Percentiles rank a stretch among this genome's conserved stretches.
These are phyloP conservation scores for Euphydryas editha DNA, from an alignment of 2,888 invertebrate genomes.

Conservation along the genomic window DNA sequence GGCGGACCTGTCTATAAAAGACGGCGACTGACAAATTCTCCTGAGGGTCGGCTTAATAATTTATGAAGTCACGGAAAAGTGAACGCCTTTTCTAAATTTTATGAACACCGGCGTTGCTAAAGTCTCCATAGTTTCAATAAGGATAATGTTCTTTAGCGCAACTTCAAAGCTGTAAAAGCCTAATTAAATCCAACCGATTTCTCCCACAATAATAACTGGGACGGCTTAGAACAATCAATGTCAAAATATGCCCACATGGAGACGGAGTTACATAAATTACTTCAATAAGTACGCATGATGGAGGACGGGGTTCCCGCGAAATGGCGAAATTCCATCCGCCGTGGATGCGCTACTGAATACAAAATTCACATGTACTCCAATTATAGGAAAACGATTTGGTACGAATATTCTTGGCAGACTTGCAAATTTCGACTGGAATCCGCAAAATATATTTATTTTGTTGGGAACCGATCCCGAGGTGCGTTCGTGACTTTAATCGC, in stretches of 20 bases:
- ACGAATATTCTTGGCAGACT: constrained; percentile 84
- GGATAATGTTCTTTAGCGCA: constrained; percentile 17
- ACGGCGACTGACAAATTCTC: constrained; percentile 63
- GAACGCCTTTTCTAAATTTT: constrained; percentile 42
- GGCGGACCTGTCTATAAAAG: constrained; percentile 66
- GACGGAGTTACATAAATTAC: constrained; percentile 66
- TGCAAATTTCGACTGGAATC: constrained; percentile 82
- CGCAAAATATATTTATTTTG: constrained; percentile 83
- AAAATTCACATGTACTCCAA: constrained; percentile 84
- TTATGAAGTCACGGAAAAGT: constrained; percentile 58
- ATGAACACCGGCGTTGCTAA: constrained; percentile 28
- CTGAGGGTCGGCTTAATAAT: constrained; percentile 59
- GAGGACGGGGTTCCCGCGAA: constrained; percentile 74
- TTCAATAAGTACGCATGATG: constrained; percentile 82
- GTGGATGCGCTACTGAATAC: constrained; percentile 82
- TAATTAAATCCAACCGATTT: background rate
- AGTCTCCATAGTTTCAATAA: constrained; percentile 25
- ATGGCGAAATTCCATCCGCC: constrained; percentile 78
- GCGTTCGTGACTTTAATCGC: constrained; percentile 70
- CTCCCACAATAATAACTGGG: constrained; percentile 5
- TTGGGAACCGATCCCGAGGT: constrained; percentile 69
- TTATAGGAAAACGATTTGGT: constrained; percentile 84
- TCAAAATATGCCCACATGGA: constrained; percentile 25
- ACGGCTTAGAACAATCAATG: constrained; percentile 17
- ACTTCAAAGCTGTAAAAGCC: background rate